phyloP scores from a whole-genome alignment of 2,113 vertebrate species.

The Hippocampus mohnikei region DNA sequence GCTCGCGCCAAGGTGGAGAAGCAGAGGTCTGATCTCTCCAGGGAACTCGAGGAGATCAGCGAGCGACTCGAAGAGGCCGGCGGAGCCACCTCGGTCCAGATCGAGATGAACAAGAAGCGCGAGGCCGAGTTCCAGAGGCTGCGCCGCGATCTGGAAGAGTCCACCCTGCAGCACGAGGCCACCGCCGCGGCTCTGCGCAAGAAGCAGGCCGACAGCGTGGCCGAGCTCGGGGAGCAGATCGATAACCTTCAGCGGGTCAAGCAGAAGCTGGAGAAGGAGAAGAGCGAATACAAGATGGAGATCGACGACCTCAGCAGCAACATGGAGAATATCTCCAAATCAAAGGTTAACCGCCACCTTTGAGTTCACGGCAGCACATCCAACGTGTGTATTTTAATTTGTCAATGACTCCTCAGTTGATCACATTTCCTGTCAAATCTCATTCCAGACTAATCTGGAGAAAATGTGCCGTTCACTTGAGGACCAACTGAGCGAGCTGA shows the following conservation, averaged over 20 bases:
- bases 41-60: slow-evolving; percentile 87
- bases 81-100: slow-evolving; percentile 81
- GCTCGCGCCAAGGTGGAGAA: slow-evolving; percentile 83
- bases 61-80: slow-evolving; percentile 86
- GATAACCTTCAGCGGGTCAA: slow-evolving; percentile 89
- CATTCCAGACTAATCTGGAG: slow-evolving; percentile 79
- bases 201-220: slow-evolving; percentile 86
- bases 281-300: slow-evolving; percentile 92
- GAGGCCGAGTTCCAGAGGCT: slow-evolving; percentile 88
- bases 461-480: slow-evolving; percentile 86
- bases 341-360: slow-evolving; percentile 64
- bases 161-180: slow-evolving; percentile 88
- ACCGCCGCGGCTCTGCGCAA: slow-evolving; percentile 76
- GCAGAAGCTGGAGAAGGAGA: slow-evolving; percentile 94
- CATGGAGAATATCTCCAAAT: slow-evolving; percentile 82
- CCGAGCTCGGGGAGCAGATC: slow-evolving; percentile 87
- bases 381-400: no score
- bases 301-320: slow-evolving; percentile 83
- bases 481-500: slow-evolving; percentile 86
- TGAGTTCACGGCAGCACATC: background rate
- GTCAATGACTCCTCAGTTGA: background rate
- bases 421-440: background rate
- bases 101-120: slow-evolving; percentile 90
- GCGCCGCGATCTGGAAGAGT: slow-evolving; percentile 76
- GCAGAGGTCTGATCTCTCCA: slow-evolving; percentile 78